These are phyloP conservation scores for Aphyosemion australe DNA, from an alignment of 2,113 vertebrate genomes.

Conservation along the genomic window DNA sequence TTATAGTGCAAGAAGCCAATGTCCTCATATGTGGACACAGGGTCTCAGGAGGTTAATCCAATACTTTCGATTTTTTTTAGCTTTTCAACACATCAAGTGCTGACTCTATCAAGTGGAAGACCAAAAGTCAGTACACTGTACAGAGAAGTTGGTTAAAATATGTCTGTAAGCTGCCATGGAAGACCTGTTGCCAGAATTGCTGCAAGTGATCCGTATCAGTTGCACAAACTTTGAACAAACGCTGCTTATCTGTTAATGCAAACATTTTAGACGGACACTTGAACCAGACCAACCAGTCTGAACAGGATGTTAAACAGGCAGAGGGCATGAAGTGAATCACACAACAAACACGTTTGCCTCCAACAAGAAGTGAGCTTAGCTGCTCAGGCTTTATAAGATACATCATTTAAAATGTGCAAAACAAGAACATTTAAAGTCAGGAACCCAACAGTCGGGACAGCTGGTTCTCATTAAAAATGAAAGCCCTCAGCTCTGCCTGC, in stretches of 20 bases:
- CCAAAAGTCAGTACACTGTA: too few relatives aligned
- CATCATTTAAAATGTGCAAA: background rate
- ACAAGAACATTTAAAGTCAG: background rate
- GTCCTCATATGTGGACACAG: too few relatives aligned
- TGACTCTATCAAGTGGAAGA: too few relatives aligned
- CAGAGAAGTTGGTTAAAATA: too few relatives aligned
- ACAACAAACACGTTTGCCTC: background rate
- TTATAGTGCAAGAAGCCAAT: too few relatives aligned
- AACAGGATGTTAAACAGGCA: background rate
- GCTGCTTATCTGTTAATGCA: background rate
- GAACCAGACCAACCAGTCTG: background rate
- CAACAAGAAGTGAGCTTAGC: background rate
- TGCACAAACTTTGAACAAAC: background rate
- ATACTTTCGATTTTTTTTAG: too few relatives aligned
- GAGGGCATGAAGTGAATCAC: too few relatives aligned
- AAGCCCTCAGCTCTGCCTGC: background rate
- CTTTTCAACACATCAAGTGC: too few relatives aligned
- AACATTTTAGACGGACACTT: background rate
- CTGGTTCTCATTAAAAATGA: constrained; percentile 36
- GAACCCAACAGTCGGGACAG: background rate
- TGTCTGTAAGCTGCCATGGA: too few relatives aligned
- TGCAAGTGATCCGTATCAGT: background rate
- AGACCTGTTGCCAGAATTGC: background rate
- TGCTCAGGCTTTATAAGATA: too few relatives aligned
- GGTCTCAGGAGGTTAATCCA: too few relatives aligned